phyloP scores from a whole-genome alignment of 2,797 vertebrate genomes.

The Paguma larvata region DNA sequence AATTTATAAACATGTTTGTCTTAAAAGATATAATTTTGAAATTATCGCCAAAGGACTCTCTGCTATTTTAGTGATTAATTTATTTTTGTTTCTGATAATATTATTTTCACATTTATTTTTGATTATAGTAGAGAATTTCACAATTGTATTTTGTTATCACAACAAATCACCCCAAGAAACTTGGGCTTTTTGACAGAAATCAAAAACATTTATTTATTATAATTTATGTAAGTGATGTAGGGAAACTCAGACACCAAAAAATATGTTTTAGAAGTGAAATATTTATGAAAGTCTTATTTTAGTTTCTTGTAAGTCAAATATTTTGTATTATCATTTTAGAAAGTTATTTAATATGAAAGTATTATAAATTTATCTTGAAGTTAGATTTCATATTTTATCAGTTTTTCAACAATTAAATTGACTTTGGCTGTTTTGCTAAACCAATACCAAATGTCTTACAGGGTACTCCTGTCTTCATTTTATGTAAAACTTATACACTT shows the following conservation, averaged over 20 bases:
- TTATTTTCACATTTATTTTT: not conserved
- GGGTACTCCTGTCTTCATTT: not conserved
- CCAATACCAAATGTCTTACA: not conserved
- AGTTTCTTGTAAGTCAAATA: not conserved
- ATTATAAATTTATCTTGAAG: not conserved
- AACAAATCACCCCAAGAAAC: not conserved
- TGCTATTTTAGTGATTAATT: not conserved
- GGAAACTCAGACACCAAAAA: not conserved
- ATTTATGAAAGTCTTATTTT: not conserved
- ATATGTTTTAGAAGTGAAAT: not conserved
- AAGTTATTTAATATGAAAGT: not conserved
- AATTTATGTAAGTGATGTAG: not conserved
- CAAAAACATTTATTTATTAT: not conserved
- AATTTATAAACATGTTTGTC: not conserved
- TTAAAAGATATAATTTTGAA: not conserved
- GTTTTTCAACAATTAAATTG: not conserved
- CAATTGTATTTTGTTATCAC: not conserved
- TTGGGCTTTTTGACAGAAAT: not conserved
- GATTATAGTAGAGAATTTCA: constrained; percentile 5
- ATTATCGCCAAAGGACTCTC: not conserved
- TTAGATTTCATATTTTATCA: not conserved
- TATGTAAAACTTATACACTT: not conserved
- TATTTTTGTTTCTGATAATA: not conserved
- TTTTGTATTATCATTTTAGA: not conserved
- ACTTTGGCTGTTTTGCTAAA: not conserved